Base-by-base conservation (phyloP, 2,113 vertebrate genomes). In the Acrocephalus arundinaceus region DNA sequence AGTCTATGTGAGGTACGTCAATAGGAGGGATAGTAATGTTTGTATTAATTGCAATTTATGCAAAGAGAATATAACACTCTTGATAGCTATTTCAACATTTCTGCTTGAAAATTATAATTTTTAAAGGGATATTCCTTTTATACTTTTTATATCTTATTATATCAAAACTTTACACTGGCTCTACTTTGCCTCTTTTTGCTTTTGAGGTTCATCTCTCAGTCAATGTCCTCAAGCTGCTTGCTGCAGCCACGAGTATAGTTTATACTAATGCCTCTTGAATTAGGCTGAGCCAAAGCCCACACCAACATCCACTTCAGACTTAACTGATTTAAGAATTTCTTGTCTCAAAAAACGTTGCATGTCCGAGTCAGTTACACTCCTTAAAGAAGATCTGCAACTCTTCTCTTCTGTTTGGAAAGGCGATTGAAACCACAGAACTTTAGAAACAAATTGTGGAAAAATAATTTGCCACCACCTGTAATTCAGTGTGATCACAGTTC, bases 201-300 rank as follows among this genome's bases (percentile, higher is more conserved):
- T 75, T 48, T 43, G 61, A 72, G 15, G 9, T 35, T 68, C 21
- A 45, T 11, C 51, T 77, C 49, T 48, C 33, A 62, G 22, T 13
- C 1, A 0, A 15, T 1, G 4, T 11, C 7, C 17, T 16, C 48
- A 68, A 2, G 24, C 52, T 71, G 31, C 27, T 33, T 59, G 28
- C 28, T 68, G 39, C 41, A 91, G 28, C 12, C 63, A 25, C 0
- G 0, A 43, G 23, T 9, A 13, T 1, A 27, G 15, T 11, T 68
- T 22, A 51, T 5, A 17, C 1, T 3, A 31, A 68, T 2, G 15
- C 3, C 55, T 4, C 28, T 27, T 2, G 6, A 25, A 19, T 66
- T 73, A 48, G 7, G 17, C 28, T 68, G 22, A 57, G 15, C 10
- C 83, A 66, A 43, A 74, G 31, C 20, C 46, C 51, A 41, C 8